Evolutionary conservation across 2,113 vertebrate species (phyloP), one percentile per base, ranked within the genome.

Genomic region (Eulemur rufifrons): DNA sequence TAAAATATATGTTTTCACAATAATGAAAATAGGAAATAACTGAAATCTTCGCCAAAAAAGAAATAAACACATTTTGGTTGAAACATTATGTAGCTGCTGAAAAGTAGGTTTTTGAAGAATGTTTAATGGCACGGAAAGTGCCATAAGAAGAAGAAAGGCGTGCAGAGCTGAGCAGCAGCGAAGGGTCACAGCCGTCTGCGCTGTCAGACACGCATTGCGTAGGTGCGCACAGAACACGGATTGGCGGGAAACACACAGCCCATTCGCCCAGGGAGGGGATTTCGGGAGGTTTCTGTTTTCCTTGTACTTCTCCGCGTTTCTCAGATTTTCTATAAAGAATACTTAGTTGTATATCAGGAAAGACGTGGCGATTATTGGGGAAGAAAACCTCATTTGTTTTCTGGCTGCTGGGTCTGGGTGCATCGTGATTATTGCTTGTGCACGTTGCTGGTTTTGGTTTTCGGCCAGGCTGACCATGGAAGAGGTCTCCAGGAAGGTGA

Each of bases 371-470:
- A 2, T 37, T 4, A 6, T 8, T 54, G 9, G 32, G 39, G 68
- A 7, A 20, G 32, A 32, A 50, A 20, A 39, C 13, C 10, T 37
- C 17, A 23, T 18, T 45, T 21, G 77, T 66, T 34, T n/a, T 45
- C 20, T 47, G 71, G 23, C 34, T 61, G 52, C 73, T 20, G 3
- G 39, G 10, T 5, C 21, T 21, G 0, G 21, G n/a, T 6, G 17
- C 3, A 5, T 69, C 9, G 0, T 8, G 15, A 0, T 4, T 13
- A 10, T 27, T 2, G 32, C 63, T 61, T 0, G 10, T 37, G 63
- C 29, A 1, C 3, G 2, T 7, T 17, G 82, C 34, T 37, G 21
- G n/a, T 50, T 18, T 5, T 1, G 64, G 47, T 32, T 21, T n/a
- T 25, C 9, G 3, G 20, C 50, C 23, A 25, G 34, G 47, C 56